Base-by-base conservation (phyloP, 2,888 invertebrate genomes). In the Parthenolecanium corni region DNA sequence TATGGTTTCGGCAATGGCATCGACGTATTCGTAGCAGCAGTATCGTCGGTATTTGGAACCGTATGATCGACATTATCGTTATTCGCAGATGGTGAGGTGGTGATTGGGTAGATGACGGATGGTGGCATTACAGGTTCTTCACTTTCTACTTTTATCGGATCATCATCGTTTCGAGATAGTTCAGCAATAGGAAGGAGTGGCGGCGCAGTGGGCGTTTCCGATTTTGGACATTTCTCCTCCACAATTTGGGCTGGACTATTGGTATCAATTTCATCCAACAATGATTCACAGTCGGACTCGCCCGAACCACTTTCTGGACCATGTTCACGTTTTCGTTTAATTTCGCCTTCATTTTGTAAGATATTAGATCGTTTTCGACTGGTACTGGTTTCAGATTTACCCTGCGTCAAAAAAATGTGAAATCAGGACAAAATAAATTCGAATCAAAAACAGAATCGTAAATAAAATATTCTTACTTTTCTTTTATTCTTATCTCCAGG, bases 261-360 rank as follows among this genome's bases (percentile, higher is more conserved):
- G 4, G 65, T 65, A 42, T 82, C 83, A 14, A 74, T 76, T 65
- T 81, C 81, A 72, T 86, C 89, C 0, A 49, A 20, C 24, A 61
- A 40, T 2, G 53, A 53, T 21, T 63, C 63, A 70, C 89, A 89
- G 71, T 89, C 89, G 66, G 89, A 87, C 51, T 88, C 88, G 65
- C 88, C 80, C 71, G 89, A 89, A 71, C 85, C 86, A 75, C 89
- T 90, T 71, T 85, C 81, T 14, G 82, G 78, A 64, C 79, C 76
- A 66, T 82, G 42, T 46, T 57, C 81, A 54, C 72, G 73, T 69
- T 79, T 81, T 72, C 73, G 79, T 74, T 79, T 82, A 73, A 73
- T 77, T 74, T 78, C 80, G 56, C 80, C 80, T 68, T 81, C 82
- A 53, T 73, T 73, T 68, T 63, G 61, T 40, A 61, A 36, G 2